Base-by-base conservation (phyloP, 2,888 invertebrate species). In the Mechanitis messenoides region DNA sequence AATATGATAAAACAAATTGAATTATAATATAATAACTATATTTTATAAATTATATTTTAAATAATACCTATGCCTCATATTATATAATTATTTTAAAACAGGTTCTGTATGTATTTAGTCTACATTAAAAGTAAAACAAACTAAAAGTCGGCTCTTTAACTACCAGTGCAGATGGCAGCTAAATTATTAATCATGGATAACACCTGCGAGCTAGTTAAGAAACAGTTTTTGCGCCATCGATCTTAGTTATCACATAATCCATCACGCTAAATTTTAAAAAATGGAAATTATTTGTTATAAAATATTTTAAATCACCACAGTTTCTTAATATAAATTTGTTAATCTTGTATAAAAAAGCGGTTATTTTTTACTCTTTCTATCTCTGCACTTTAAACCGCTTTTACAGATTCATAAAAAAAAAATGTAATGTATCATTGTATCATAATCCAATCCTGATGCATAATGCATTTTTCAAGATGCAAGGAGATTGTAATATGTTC, bases 131-230 rank as follows among this genome's bases (percentile, higher is more conserved):
- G 20, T 20, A 20, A 31, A 7, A 5, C 28, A 50, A 50, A 50
- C 50, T 50, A 50, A 45, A 54, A 57, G 57, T 61, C 54, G 38
- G 35, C 53, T 55, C 59, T 55, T 56, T 56, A 66, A 62, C 64
- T 62, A 60, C 56, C 42, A 35, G 33, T 64, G 62, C 66, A 64
- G 64, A 60, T 58, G 64, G 61, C 62, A 56, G 58, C 64, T 35
- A 59, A 62, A 64, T 64, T 66, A 64, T 64, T 66, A 64, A 66
- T 66, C 64, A 66, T 53, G 45, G 62, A 50, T 55, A 54, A 58
- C 66, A 66, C 66, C 64, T 66, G 66, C 56, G 64, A 60, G 60
- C 33, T 47, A 53, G 54, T 55, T 53, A 55, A 64, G 56, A 56
- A 60, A 54, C 61, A 58, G 58, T 66, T 63, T 66, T 64, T 60